Evolutionary conservation across 2,113 vertebrate genomes (phyloP).

Genomic region (Seriola quinqueradiata): DNA sequence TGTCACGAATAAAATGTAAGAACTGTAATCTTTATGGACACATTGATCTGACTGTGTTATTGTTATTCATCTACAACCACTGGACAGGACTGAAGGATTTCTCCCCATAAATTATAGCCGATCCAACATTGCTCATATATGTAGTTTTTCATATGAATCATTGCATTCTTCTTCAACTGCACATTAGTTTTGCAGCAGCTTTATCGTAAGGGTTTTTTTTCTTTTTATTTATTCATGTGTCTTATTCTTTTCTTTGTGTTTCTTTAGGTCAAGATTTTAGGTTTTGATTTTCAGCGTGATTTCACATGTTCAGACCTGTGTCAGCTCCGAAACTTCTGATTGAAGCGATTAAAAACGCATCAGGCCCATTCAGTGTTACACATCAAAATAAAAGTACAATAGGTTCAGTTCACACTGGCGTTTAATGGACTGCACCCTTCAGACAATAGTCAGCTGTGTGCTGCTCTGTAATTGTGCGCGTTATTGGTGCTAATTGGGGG

Average conservation of each 20-base stretch:
- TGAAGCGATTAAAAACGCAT: not conserved
- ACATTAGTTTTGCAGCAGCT: not conserved
- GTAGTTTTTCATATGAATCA: not conserved
- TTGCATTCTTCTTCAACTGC: not conserved
- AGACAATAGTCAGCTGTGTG: not conserved
- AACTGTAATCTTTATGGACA: not conserved
- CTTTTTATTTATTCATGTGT: not conserved
- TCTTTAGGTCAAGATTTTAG: not conserved
- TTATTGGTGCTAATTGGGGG: constrained; percentile 58
- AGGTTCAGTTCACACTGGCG: not conserved
- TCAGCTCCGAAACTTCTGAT: not conserved
- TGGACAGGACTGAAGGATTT: no score
- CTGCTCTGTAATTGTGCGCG: constrained; percentile 14
- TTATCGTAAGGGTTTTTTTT: no score
- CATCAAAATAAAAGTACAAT: not conserved
- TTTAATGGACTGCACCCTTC: not conserved
- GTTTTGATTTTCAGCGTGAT: not conserved
- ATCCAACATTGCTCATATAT: not conserved
- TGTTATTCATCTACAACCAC: not conserved
- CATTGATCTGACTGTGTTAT: not conserved
- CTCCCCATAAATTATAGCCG: not conserved
- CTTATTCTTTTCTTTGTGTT: not conserved
- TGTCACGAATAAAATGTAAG: not conserved
- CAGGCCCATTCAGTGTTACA: no score
- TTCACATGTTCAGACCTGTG: not conserved